A percentile compares a stretch with the other conserved stretches of the same genome.
These are phyloP conservation scores for Seira musarum DNA, from an alignment of 2,888 invertebrate species.

Conservation along the genomic window DNA sequence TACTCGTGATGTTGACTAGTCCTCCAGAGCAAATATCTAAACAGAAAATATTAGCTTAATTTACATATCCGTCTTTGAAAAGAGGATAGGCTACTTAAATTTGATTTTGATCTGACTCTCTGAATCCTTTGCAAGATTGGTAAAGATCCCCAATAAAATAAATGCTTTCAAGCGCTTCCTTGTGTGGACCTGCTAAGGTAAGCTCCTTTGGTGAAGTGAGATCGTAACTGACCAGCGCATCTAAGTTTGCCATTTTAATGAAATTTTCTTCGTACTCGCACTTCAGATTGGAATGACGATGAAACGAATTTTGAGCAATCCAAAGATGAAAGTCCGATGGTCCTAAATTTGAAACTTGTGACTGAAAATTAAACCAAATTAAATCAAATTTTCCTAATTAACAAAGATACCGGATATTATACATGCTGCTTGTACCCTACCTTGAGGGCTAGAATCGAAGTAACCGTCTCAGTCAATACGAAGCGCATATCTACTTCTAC, in stretches of 20 bases:
- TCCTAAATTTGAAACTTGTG: constrained; percentile 8
- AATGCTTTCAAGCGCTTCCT: constrained; percentile 14
- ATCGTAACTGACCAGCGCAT: constrained; percentile 41
- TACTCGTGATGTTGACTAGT: constrained; percentile 32
- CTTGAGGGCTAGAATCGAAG: constrained; percentile 33
- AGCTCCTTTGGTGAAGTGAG: constrained; percentile 46
- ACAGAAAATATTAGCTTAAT: neutral
- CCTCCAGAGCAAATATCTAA: constrained; percentile 37
- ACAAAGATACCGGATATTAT: neutral
- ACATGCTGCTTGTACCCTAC: constrained; percentile 16
- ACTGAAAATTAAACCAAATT: neutral
- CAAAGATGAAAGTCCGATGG: constrained; percentile 30
- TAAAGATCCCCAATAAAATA: constrained; percentile 47
- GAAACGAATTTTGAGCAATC: constrained; percentile 3
- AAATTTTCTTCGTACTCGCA: constrained; percentile 42
- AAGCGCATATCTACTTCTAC: constrained; percentile 56
- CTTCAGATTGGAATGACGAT: constrained; percentile 12
- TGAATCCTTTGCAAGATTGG: constrained; percentile 42
- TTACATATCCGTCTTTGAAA: neutral
- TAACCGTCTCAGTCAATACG: constrained; percentile 29
- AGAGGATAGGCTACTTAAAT: neutral
- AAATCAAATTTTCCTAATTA: neutral
- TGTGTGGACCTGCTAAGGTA: neutral
- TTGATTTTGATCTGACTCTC: constrained; percentile 37
- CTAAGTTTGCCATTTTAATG: constrained; percentile 49